Evolutionary conservation across 2,113 vertebrate genomes (phyloP), one percentile per base, ranked within the genome.

Genomic region (Sorex fumeus): DNA sequence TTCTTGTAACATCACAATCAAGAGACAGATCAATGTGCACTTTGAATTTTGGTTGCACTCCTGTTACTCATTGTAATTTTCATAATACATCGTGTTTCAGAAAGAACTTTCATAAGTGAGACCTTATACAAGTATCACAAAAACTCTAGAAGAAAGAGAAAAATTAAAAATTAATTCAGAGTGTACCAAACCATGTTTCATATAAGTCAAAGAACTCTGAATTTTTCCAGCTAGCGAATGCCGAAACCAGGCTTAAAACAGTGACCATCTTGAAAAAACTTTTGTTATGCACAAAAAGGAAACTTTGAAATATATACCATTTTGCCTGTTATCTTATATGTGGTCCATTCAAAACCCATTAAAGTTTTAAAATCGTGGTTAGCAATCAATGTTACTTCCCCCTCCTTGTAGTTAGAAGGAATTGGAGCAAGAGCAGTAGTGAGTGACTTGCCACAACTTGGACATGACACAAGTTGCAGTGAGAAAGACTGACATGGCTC

Each of bases 371-470:
- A 72, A 71, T 84, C 10, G 0, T 28, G 21, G 34, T 16, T n/a
- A 36, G 30, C 21, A 18, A 7, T n/a, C n/a, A 36, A 23, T 80
- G 62, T 36, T 45, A 21, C 60, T 40, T 30, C 11, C 3, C 11
- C 21, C 15, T 86, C 67, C 76, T 93, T 66, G 32, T 60, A 66
- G 13, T 15, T 53, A 81, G 81, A 77, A 71, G n/a, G 94, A 82
- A 64, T 57, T 50, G 72, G 60, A 80, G 34, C 12, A 7, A 11
- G 75, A 91, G 62, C 84, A 78, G 78, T 84, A 87, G 82, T 30
- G 71, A 91, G 43, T 82, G 93, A 91, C 93, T 88, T 94, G 53
- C 84, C 82, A n/a, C n/a, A n/a, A n/a, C 30, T 74, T 27, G 32
- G 69, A 66, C 11, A 1, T 69, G 57, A 95, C 89, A 64, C 27